Base-by-base conservation (phyloP, 2,113 vertebrate genomes). In the Ciconia stormi region DNA sequence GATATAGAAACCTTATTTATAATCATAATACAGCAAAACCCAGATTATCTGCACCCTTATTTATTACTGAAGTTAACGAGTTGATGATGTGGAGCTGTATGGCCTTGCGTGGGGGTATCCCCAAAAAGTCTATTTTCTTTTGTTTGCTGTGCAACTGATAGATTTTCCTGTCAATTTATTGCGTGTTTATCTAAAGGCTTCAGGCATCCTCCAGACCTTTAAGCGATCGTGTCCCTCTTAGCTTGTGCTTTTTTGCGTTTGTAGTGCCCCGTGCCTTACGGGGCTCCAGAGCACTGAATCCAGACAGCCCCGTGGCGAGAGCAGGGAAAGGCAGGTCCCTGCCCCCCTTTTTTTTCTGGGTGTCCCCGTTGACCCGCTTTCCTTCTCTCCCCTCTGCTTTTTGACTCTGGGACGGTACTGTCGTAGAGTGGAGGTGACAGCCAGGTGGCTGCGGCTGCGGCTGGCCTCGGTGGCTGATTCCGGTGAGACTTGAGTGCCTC, bases 1-100 rank as follows among this genome's bases (percentile, higher is more conserved):
- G 66, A 12, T 30, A 6, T 18, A 86, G 86, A 65, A 94, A 70
- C 93, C 90, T 82, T 61, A 69, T 88, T 95, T 94, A 90, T 89
- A 63, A 80, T 63, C 36, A 0, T 61, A 38, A 42, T 27, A 21
- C 74, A 52, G 70, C 76, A 52, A 74, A 79, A 7, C 66, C 52
- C 87, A 8, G 89, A 63, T 95, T 52, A 83, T 49, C 79, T 30
- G 27, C 73, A 20, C 52, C 56, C 26, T 74, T 22, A 6, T 55
- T 90, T 50, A 16, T 63, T 66, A 14, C 22, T 23, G 67, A 22
- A 55, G 66, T 42, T 47, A 69, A 46, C 1, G 23, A 56, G 61
- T 36, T 36, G 84, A 9, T 34, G 86, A 13, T 38, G 83, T 10
- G 53, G 56, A 58, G 55, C 90, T 81, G 38, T 7, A 6, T 16